These are phyloP conservation scores for Castor canadensis DNA, from an alignment of 2,113 vertebrate species.

Conservation along the genomic window DNA sequence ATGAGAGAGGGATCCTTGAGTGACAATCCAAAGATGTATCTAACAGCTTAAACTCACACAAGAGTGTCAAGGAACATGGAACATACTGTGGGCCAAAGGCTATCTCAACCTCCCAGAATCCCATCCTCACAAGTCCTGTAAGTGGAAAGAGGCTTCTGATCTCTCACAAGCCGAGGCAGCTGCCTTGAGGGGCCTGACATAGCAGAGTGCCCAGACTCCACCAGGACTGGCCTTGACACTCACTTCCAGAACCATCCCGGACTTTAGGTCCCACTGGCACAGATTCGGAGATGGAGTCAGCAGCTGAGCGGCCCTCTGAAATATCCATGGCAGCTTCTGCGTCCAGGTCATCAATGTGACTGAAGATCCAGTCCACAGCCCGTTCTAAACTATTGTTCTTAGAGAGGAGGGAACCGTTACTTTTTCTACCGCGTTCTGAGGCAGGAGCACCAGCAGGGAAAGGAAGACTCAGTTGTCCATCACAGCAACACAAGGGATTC, in stretches of 20 bases:
- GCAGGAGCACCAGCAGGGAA: background rate
- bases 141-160: background rate
- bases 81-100: background rate
- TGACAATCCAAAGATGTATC: background rate
- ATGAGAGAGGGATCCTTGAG: background rate
- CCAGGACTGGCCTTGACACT: constrained; percentile 81
- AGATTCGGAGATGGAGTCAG: constrained; percentile 93
- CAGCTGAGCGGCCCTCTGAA: constrained; percentile 95
- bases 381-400: constrained; percentile 96
- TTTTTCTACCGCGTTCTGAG: background rate
- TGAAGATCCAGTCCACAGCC: constrained; percentile 99
- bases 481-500: background rate
- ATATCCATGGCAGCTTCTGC: constrained; percentile 96
- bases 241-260: constrained; percentile 95
- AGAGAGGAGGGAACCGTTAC: constrained; percentile 6
- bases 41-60: background rate
- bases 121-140: background rate
- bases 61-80: background rate
- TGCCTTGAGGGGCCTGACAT: background rate
- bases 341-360: constrained; percentile 97
- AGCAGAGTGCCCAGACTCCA: background rate
- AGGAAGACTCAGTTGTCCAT: background rate
- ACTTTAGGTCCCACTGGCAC: constrained; percentile 96
- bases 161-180: background rate
- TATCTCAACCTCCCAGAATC: background rate